Evolutionary conservation across 2,888 invertebrate genomes (phyloP).

Genomic region (Eristalinus sepulchralis): DNA sequence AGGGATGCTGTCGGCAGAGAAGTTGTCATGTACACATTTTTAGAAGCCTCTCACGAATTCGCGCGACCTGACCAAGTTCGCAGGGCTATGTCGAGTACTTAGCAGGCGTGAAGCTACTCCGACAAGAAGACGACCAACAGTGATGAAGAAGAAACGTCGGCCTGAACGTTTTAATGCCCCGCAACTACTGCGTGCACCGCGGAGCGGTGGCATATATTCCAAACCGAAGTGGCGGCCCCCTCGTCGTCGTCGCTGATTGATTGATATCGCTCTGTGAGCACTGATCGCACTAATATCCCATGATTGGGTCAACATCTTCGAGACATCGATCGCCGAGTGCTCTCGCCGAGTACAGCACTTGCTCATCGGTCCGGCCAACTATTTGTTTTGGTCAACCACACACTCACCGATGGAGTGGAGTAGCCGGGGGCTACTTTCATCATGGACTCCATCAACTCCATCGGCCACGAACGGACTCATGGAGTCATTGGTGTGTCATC

Average conservation of each 20-base stretch:
- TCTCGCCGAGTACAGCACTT: neutral
- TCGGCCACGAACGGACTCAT: neutral
- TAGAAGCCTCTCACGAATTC: constrained; percentile 47
- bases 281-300: neutral
- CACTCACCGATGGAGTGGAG: neutral
- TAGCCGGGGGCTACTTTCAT: constrained; percentile 30
- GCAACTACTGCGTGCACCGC: neutral
- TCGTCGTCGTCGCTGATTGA: neutral
- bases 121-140: constrained; percentile 18
- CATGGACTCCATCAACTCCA: constrained; percentile 26
- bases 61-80: constrained; percentile 22
- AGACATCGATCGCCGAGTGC: neutral
- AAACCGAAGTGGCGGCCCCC: neutral
- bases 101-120: constrained; percentile 51
- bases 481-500: constrained; percentile 29
- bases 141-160: constrained; percentile 1
- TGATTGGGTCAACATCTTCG: neutral
- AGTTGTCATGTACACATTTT: constrained; percentile 22
- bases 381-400: constrained; percentile 36
- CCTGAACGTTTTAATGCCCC: constrained; percentile 12
- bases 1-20: constrained; percentile 22
- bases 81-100: constrained; percentile 38
- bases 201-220: neutral
- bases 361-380: neutral
- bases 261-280: neutral